Evolutionary conservation across 2,797 vertebrate genomes (phyloP).

Genomic region (Spatula clypeata): DNA sequence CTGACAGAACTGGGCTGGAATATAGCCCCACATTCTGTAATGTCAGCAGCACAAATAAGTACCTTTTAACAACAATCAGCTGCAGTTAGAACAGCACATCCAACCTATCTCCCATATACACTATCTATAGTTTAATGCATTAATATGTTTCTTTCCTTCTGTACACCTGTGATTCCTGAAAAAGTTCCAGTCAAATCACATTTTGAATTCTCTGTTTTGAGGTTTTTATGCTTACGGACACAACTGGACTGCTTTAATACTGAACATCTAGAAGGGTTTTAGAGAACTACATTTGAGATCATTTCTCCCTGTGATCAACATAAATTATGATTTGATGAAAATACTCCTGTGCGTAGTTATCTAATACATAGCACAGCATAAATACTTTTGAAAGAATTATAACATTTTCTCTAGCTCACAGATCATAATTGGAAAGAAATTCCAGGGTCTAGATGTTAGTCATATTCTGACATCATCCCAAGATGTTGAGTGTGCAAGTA

Average conservation of each 20-base stretch:
- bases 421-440: neutral
- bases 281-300: neutral
- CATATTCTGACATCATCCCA: neutral
- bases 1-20: neutral
- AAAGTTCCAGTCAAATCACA: neutral
- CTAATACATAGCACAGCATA: neutral
- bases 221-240: neutral
- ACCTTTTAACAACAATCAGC: neutral
- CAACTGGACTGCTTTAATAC: neutral
- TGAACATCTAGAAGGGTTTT: neutral
- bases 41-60: neutral
- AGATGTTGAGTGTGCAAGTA: neutral
- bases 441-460: neutral
- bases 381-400: neutral
- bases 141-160: neutral
- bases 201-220: neutral
- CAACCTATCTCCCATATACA: neutral
- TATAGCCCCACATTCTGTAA: neutral
- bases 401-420: neutral
- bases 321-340: slow-evolving; percentile 2
- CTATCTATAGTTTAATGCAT: neutral
- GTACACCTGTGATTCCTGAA: neutral
- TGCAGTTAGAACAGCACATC: neutral
- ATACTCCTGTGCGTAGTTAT: neutral
- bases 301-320: neutral